Evolutionary conservation across 2,797 vertebrate species (phyloP), one percentile per base, ranked within the genome.

Genomic region (Gallinago stenura): DNA sequence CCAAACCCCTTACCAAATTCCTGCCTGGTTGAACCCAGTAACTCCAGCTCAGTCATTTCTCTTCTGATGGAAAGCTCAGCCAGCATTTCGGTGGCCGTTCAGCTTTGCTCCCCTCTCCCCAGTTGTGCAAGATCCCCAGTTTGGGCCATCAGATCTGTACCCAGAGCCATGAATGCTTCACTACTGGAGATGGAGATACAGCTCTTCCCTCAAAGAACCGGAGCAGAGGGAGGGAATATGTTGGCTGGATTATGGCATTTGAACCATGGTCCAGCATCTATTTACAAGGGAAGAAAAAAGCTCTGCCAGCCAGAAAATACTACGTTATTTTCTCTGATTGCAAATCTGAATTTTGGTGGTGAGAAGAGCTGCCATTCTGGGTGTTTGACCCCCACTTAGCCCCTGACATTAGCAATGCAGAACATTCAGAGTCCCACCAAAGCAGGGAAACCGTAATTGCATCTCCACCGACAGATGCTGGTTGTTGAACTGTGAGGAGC

Each of bases 61-160:
- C n/a, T 22, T 24, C 35, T 7, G 48, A 14, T 20, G 21, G 62
- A 30, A 80, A 66, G 71, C 72, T 69, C 75, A 61, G 62, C 21
- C 45, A 25, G 37, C 6, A 0, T 21, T 51, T 14, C 1, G 6
- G 48, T 7, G 56, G 30, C 19, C 0, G 1, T 8, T 76, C 41
- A 43, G 41, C 41, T 43, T 43, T 43, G 41, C 61, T 10, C 20
- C 53, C 51, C 10, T 4, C 41, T 2, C 39, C 31, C 31, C 22
- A 43, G 15, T 43, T 35, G 14, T 3, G 28, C 39, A 24, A 18
- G 12, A 2, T 4, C 17, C 39, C 19, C 48, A 3, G 0, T 8
- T 25, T 0, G 9, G 31, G 25, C 21, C 77, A 28, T 8, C 26
- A 46, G 57, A 12, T 12, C n/a, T 26, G 28, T 12, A 10, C 9